Conservation (phyloP, 1,140 invertebrate genomes). For the Rhizoglyphus robini region DNA sequence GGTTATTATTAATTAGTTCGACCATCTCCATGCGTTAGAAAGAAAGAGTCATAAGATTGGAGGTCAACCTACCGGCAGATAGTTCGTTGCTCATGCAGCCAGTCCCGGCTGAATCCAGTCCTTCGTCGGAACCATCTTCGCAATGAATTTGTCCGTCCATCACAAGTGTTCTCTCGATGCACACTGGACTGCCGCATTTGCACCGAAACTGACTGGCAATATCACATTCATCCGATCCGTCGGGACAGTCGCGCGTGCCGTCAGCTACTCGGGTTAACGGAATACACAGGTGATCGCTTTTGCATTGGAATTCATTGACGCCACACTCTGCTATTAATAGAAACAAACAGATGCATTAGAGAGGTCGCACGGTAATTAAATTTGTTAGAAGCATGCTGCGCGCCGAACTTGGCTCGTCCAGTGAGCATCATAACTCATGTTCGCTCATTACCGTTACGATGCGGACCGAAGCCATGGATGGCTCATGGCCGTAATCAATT, state of each 20-base stretch:
- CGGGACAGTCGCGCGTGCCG: slow-evolving; percentile 28
- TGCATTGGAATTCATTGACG: slow-evolving; percentile 11
- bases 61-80: too few species aligned
- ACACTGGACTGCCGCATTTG: slow-evolving; percentile 31
- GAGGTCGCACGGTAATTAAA: background rate
- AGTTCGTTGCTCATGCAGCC: too few species aligned
- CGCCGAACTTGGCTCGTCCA: too few species aligned
- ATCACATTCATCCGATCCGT: slow-evolving; percentile 27
- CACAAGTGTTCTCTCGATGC: slow-evolving; percentile 29
- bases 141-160: slow-evolving; percentile 32
- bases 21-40: too few species aligned
- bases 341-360: background rate
- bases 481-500: too few species aligned
- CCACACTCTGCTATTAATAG: background rate
- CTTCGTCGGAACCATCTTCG: slow-evolving; percentile 32
- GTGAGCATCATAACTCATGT: too few species aligned
- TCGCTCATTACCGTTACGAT: too few species aligned
- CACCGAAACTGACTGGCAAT: slow-evolving; percentile 26
- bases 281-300: slow-evolving; percentile 25
- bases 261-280: slow-evolving; percentile 26
- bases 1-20: too few species aligned
- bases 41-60: too few species aligned
- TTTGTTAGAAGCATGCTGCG: too few species aligned
- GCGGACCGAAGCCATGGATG: too few species aligned
- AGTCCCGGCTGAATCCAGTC: too few species aligned